phyloP scores from a whole-genome alignment of 2,113 vertebrate genomes.

The Rhadina sibilatrix region DNA sequence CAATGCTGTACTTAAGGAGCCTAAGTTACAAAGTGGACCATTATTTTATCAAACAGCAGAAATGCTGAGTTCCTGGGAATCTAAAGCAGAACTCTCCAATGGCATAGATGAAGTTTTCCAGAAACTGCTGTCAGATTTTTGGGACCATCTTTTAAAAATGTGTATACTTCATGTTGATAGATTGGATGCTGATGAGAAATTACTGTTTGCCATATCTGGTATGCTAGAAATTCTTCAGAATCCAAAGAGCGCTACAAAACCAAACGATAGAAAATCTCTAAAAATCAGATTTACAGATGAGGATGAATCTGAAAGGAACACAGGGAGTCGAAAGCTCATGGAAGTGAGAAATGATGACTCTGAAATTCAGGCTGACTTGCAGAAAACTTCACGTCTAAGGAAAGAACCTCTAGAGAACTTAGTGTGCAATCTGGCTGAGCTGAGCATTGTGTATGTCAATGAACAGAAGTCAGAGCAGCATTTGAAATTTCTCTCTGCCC shows the following conservation, averaged over 20 bases:
- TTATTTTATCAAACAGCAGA: slow-evolving; percentile 85
- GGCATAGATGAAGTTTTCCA: slow-evolving; percentile 66
- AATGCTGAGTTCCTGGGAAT: slow-evolving; percentile 88
- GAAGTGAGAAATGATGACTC: slow-evolving; percentile 44
- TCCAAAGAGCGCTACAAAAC: slow-evolving; percentile 71
- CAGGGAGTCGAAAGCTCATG: background rate
- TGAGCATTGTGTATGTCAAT: slow-evolving; percentile 85
- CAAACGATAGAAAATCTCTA: slow-evolving; percentile 73
- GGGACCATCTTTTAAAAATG: slow-evolving; percentile 81
- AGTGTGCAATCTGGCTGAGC: slow-evolving; percentile 85
- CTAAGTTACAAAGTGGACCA: slow-evolving; percentile 81
- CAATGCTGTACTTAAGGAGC: slow-evolving; percentile 76
- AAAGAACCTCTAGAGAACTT: slow-evolving; percentile 83
- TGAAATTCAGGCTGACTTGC: slow-evolving; percentile 18
- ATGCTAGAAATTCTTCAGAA: slow-evolving; percentile 86
- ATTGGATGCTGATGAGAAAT: slow-evolving; percentile 74
- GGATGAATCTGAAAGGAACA: slow-evolving; percentile 40
- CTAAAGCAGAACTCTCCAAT: slow-evolving; percentile 66
- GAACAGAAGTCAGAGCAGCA: slow-evolving; percentile 85
- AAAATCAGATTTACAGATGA: slow-evolving; percentile 82
- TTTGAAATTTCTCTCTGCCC: slow-evolving; percentile 86
- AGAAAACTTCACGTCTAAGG: slow-evolving; percentile 25
- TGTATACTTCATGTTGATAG: slow-evolving; percentile 77
- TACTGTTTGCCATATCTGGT: slow-evolving; percentile 80
- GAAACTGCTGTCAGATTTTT: slow-evolving; percentile 82